Evolutionary conservation across 2,113 vertebrate genomes (phyloP), one percentile per base, ranked within the genome.

Genomic region (Nerophis lumbriciformis): DNA sequence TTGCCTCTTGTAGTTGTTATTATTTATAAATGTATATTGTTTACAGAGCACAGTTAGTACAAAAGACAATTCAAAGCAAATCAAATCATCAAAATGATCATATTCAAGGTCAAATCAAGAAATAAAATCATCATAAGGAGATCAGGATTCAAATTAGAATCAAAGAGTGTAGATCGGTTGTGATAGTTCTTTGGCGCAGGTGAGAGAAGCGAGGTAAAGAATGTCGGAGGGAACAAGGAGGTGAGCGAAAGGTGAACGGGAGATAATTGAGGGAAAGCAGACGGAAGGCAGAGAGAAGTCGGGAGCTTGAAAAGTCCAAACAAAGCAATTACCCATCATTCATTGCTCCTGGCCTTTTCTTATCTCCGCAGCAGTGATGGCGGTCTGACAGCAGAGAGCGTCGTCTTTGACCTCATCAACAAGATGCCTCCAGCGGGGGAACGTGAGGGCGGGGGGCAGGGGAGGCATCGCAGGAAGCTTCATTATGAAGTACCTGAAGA

Each of bases 331-430:
- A 44, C 55, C 39, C 16, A 13, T 57, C 39, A 42, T 57, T 57
- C 55, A 9, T 19, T 57, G 55, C 39, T 42, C 11, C n/a, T 57
- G 54, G 42, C 38, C 54, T 35, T 44, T 42, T 57, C 38, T 44
- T 57, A 57, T 44, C 55, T 19, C 39, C 21, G 8, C 37, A 19
- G n/a, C 38, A 6, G 10, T 42, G 38, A 44, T 57, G 38, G 55
- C 16, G 38, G 55, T 16, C 38, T 44, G 39, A 57, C n/a, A 42
- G 55, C 55, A 19, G 55, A 19, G n/a, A 42, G 37, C 39, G 21
- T 57, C 38, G 19, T 57, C 16, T 21, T 15, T 44, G 38, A 57
- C 39, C 55, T 57, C 39, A 57, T 57, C n/a, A 45, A 44, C 16
- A 13, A n/a, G 39, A 57, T 19, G 8, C n/a, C 19, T 57, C 19